Evolutionary conservation across 1,140 invertebrate species (phyloP).

Genomic region (Venturia canescens): DNA sequence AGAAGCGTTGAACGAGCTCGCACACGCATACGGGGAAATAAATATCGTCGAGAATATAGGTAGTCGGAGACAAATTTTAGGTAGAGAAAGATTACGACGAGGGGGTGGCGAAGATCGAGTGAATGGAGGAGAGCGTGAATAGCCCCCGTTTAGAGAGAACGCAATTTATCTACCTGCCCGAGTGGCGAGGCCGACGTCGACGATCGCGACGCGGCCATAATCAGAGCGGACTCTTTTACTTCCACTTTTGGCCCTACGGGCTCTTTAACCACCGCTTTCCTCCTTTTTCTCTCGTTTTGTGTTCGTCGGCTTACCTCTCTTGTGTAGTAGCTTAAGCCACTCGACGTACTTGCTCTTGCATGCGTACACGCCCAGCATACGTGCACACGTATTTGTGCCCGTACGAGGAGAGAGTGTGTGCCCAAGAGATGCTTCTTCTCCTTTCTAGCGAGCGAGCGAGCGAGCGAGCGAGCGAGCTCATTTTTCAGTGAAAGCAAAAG

Average conservation of each 20-base stretch:
- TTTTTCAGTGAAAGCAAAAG: conserved; percentile 33
- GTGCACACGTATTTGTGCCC: not conserved
- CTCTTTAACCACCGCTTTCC: conserved; percentile 40
- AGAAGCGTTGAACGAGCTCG: no score
- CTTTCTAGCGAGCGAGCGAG: no score
- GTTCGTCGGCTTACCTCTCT: conserved; percentile 37
- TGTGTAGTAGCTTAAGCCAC: conserved; percentile 37
- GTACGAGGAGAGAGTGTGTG: not conserved
- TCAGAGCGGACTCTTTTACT: conserved; percentile 32
- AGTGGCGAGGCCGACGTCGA: conserved; percentile 7
- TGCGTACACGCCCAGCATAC: not conserved
- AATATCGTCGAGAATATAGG: no score
- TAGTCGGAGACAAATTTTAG: no score
- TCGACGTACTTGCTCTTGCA: conserved; percentile 22
- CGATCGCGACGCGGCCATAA: not conserved
- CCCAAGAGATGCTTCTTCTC: conserved; percentile 30
- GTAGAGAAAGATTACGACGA: conserved; percentile 11
- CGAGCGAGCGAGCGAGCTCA: no score
- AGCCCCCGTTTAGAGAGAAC: conserved; percentile 40
- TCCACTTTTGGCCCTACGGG: conserved; percentile 23
- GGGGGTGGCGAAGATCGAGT: conserved; percentile 27
- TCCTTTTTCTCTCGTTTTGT: not conserved
- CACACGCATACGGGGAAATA: no score
- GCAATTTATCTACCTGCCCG: conserved; percentile 44
- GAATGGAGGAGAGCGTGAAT: conserved; percentile 44